Evolutionary conservation across 2,888 invertebrate species (phyloP).

Genomic region (Azorinus chamasolen): DNA sequence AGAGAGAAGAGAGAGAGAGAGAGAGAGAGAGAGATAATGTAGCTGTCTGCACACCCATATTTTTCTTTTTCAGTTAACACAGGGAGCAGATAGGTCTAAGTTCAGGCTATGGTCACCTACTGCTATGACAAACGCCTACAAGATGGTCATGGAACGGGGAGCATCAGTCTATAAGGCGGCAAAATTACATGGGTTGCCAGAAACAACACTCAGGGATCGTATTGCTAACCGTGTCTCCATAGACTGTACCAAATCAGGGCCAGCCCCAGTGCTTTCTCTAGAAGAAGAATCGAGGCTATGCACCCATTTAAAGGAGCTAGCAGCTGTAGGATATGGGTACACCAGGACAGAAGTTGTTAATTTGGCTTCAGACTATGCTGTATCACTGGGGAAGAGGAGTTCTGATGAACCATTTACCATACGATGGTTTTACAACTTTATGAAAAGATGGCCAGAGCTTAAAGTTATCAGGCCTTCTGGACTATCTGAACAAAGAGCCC

Average conservation of each 20-base stretch:
- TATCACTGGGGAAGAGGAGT: slow-evolving; percentile 31
- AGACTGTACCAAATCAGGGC: slow-evolving; percentile 16
- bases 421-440: slow-evolving; percentile 55
- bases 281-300: slow-evolving; percentile 10
- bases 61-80: too few species aligned
- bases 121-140: too few species aligned
- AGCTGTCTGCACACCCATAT: too few species aligned
- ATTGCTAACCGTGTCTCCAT: slow-evolving; percentile 21
- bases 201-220: slow-evolving; percentile 27
- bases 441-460: slow-evolving; percentile 57
- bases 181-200: slow-evolving; percentile 20
- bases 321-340: slow-evolving; percentile 13
- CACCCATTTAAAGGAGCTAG: slow-evolving; percentile 13
- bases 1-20: too few species aligned
- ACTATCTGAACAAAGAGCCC: slow-evolving; percentile 19
- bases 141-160: too few species aligned
- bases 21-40: too few species aligned
- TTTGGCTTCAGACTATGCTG: slow-evolving; percentile 56
- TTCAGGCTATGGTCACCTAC: too few species aligned
- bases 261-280: slow-evolving; percentile 9
- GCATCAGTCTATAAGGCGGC: too few species aligned
- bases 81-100: too few species aligned
- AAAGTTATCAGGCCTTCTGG: slow-evolving; percentile 32
- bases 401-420: slow-evolving; percentile 28
- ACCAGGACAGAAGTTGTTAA: slow-evolving; percentile 46